Evolutionary conservation across 1,140 invertebrate genomes (phyloP).

Genomic region (Temnothorax nylanderi): DNA sequence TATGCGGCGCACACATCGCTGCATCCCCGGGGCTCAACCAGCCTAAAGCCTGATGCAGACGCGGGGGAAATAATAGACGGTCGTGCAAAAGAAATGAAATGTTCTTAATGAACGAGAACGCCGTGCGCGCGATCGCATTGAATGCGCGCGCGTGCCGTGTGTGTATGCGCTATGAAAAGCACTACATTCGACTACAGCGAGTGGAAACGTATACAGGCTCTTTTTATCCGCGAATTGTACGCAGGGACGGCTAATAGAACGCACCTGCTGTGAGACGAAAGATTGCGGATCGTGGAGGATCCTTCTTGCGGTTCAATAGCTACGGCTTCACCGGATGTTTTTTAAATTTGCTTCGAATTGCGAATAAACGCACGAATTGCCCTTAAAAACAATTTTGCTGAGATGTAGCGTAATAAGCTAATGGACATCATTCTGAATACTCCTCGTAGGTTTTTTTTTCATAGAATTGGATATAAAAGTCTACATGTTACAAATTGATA

Average conservation of each 20-base stretch:
- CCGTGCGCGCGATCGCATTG: neutral
- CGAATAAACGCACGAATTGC: neutral
- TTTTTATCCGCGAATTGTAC: conserved; percentile 31
- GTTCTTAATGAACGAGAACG: conserved; percentile 45
- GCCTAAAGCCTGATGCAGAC: neutral
- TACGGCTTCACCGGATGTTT: neutral
- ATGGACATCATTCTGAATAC: neutral
- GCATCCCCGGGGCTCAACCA: neutral
- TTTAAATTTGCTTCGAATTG: neutral
- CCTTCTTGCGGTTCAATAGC: neutral
- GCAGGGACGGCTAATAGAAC: neutral
- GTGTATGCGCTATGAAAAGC: conserved; percentile 41
- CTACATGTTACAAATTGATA: neutral
- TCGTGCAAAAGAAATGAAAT: conserved; percentile 41
- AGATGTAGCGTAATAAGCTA: neutral
- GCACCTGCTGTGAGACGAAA: neutral
- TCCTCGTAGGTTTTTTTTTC: neutral
- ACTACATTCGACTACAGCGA: neutral
- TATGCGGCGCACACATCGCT: neutral
- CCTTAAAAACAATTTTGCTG: neutral
- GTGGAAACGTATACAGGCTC: neutral
- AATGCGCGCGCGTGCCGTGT: neutral
- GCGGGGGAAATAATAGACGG: conserved; percentile 31
- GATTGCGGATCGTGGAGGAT: neutral
- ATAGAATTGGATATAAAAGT: neutral